A percentile compares a stretch with the other conserved stretches of the same genome.
Conservation (phyloP, 2,888 invertebrate genomes). For the Platycheirus rosarum region DNA sequence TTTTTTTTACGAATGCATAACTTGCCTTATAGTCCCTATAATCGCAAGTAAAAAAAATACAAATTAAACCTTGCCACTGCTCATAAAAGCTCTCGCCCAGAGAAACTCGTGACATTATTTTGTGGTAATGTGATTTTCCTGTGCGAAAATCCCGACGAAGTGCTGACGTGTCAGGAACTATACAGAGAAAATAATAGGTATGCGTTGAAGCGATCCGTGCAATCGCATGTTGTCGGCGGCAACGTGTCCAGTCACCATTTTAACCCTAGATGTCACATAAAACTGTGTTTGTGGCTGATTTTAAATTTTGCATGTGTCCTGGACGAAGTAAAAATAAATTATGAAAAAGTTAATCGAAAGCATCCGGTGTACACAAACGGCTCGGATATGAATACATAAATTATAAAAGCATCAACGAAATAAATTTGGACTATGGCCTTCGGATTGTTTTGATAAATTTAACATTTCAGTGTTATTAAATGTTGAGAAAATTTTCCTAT, state of each 20-base stretch:
- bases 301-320: conserved; percentile 29
- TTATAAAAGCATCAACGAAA: no score
- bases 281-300: conserved; percentile 26
- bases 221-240: conserved; percentile 18
- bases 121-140: conserved; percentile 37
- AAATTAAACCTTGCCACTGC: not conserved
- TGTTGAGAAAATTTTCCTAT: no score
- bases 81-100: not conserved
- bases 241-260: conserved; percentile 10
- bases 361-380: conserved; percentile 13
- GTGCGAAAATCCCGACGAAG: conserved; percentile 15
- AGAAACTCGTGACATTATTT: conserved; percentile 33
- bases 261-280: conserved; percentile 30
- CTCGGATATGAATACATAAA: no score
- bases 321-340: conserved; percentile 21
- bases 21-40: no score
- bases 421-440: no score
- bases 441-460: no score
- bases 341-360: conserved; percentile 33
- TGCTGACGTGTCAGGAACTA: conserved; percentile 17
- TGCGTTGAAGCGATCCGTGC: not conserved
- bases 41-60: not conserved
- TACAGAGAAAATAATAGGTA: conserved; percentile 29
- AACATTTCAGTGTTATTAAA: no score
- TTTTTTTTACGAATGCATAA: no score